Evolutionary conservation across 2,113 vertebrate species (phyloP).

Genomic region (Nerophis lumbriciformis): DNA sequence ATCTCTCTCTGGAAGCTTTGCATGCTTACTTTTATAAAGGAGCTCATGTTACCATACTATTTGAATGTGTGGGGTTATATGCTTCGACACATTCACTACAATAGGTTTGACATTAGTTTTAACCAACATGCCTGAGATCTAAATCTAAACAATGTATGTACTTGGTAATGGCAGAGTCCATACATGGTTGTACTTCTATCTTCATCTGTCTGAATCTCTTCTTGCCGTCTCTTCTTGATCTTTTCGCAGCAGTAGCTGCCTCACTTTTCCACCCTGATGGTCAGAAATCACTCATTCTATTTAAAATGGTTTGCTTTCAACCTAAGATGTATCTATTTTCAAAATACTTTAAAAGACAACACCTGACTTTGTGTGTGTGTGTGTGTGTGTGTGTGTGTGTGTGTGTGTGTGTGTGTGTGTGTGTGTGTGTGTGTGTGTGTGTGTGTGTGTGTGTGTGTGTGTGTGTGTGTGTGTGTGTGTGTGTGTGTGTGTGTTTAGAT

Average conservation of each 20-base stretch:
- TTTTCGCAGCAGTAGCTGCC: conserved; percentile 53
- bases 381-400: no score
- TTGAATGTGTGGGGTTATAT: neutral
- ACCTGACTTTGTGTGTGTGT: no score
- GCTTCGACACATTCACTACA: neutral
- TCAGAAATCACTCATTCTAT: conserved; percentile 31
- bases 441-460: no score
- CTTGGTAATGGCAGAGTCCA: neutral
- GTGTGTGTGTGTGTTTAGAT: conserved; percentile 3
- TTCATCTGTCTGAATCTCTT: conserved; percentile 24
- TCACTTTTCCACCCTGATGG: conserved; percentile 66
- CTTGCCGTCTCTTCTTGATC: conserved; percentile 27
- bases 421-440: no score
- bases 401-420: no score
- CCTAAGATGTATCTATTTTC: conserved; percentile 25
- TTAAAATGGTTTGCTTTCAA: conserved; percentile 14
- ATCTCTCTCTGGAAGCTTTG: conserved; percentile 7
- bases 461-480: neutral
- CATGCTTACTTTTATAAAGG: conserved; percentile 12
- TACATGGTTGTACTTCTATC: neutral
- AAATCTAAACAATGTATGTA: neutral
- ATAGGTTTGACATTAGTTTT: neutral
- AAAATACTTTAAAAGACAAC: conserved; percentile 12
- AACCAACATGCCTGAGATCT: neutral
- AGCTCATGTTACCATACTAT: conserved; percentile 9